Percentiles rank a stretch among this genome's conserved stretches.
phyloP scores from a whole-genome alignment of 2,888 invertebrate genomes.

The Philopedon plagiatum region DNA sequence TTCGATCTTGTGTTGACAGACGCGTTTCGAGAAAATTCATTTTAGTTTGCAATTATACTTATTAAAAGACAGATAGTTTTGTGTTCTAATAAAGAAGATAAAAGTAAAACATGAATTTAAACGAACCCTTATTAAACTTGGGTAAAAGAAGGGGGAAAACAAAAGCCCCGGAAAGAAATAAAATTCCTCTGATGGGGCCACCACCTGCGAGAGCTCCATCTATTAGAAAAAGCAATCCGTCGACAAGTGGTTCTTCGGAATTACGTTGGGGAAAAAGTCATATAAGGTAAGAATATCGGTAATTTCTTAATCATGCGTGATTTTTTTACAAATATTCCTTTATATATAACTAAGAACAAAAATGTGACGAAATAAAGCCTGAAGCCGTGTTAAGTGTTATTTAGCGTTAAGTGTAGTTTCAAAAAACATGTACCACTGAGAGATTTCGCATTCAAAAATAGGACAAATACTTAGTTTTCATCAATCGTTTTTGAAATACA shows the following conservation, averaged over 20 bases:
- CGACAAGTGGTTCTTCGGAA: constrained; percentile 39
- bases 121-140: constrained; percentile 50
- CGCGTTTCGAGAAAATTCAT: too few species aligned
- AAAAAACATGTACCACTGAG: too few species aligned
- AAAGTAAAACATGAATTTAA: constrained; percentile 52
- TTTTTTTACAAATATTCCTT: too few species aligned
- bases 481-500: too few species aligned
- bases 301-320: not conserved
- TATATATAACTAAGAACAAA: too few species aligned
- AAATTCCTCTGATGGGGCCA: constrained; percentile 22
- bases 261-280: constrained; percentile 53
- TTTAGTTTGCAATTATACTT: too few species aligned
- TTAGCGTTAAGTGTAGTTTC: too few species aligned
- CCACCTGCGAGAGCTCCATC: constrained; percentile 21
- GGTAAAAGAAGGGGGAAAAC: constrained; percentile 25
- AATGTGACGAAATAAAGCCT: too few species aligned
- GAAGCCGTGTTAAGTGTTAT: too few species aligned
- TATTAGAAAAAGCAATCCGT: constrained; percentile 24
- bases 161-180: constrained; percentile 1
- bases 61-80: too few species aligned
- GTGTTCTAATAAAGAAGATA: not conserved
- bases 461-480: too few species aligned
- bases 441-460: too few species aligned
- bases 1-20: not conserved
- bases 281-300: constrained; percentile 44